Evolutionary conservation across 2,888 invertebrate species (phyloP), one percentile per base, ranked within the genome.

Genomic region (Belgica antarctica): DNA sequence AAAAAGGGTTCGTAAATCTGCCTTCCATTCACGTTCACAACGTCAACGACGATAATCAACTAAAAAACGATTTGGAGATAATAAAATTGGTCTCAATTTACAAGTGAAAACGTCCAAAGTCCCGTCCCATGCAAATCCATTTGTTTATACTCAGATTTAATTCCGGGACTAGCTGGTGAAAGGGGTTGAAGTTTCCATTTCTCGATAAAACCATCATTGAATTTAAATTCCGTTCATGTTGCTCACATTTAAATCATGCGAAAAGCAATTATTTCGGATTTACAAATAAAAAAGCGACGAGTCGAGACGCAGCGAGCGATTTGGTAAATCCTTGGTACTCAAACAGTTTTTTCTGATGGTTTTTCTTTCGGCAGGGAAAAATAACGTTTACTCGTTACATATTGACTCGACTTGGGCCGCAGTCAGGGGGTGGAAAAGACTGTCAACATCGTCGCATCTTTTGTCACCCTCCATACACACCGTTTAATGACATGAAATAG

Each of bases 241-340:
- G 34, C 28, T 66, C 66, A 31, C 31, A 34, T 65, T 65, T 24
- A 22, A 25, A 34, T 62, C 34, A 62, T 27, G 34, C 34, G 31
- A 52, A 63, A 68, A 57, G 68, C 68, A 68, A 68, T 68, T 68
- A 68, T 57, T 68, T 57, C 47, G 68, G 68, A 68, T 68, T 68
- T 68, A 65, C 47, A 24, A 57, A 61, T 61, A 61, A 61, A 61
- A n/a, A n/a, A n/a, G n/a, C n/a, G n/a, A n/a, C n/a, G n/a, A n/a
- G n/a, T n/a, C 2, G 25, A 61, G n/a, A 27, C 24, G 28, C 10
- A 10, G 25, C 25, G 61, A 61, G 61, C n/a, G 57, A 46, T n/a
- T n/a, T 62, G 10, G 65, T 22, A 36, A 17, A 62, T 36, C 24
- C 27, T 22, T 25, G 47, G 47, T 47, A 66, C 65, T 66, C 28